These are phyloP conservation scores for Grammomys surdaster DNA, from an alignment of 2,113 vertebrate genomes.

Conservation along the genomic window DNA sequence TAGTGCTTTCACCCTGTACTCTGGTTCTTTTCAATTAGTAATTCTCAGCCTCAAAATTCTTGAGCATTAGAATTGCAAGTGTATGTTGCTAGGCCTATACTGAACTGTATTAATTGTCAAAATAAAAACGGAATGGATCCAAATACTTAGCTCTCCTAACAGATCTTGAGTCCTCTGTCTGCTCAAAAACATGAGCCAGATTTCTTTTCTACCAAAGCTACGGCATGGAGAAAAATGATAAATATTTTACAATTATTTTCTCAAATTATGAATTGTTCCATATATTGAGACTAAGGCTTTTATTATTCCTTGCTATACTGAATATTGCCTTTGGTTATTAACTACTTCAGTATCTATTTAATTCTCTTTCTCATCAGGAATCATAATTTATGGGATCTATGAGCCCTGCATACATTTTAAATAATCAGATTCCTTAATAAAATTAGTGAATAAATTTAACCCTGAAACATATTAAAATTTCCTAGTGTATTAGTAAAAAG, in stretches of 20 bases:
- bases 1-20: background rate
- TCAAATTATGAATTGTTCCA: background rate
- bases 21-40: background rate
- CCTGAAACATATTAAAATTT: conserved; percentile 37
- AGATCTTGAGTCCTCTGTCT: background rate
- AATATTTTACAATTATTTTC: background rate
- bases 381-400: conserved; percentile 23
- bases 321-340: conserved; percentile 37
- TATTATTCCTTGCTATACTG: background rate
- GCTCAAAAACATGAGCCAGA: background rate
- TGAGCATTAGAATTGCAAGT: background rate
- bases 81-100: background rate
- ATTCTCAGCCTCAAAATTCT: background rate
- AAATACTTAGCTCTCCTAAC: background rate
- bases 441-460: conserved; percentile 44
- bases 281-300: background rate
- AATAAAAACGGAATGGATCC: background rate
- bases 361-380: conserved; percentile 50
- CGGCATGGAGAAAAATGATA: background rate
- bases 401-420: conserved; percentile 40
- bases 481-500: background rate
- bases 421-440: conserved; percentile 49
- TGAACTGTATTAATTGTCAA: conserved; percentile 53
- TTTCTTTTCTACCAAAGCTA: conserved; percentile 40
- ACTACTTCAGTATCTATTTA: conserved; percentile 55